Base-by-base conservation (phyloP, 1,140 invertebrate genomes). In the Dysdera silvatica region DNA sequence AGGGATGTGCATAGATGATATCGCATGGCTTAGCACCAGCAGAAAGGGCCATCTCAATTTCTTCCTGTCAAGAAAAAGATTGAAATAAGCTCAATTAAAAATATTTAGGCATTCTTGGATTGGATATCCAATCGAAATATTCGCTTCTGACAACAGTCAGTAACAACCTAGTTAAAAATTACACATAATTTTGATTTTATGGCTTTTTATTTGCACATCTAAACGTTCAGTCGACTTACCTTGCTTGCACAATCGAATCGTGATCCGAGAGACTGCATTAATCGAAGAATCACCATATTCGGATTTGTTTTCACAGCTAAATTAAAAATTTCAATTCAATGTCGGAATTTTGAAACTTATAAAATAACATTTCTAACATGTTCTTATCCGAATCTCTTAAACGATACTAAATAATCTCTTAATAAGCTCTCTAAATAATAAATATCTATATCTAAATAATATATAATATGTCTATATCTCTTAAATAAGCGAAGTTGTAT, bases 1-100 rank as follows among this genome's bases (percentile, higher is more conserved):
- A 93, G 1, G 96, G 95, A 81, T 99, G 98, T 32, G 95, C 96
- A 77, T 95, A 98, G 70, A 99, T 94, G 62, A 99, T 95, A 66
- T 87, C 84, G 4, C 83, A 82, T 0, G 91, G 81, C 29, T 81
- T 74, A 0, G 96, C 88, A 23, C 89, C 91, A 23, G 91, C 73
- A 12, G 82, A 82, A 26, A 95, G 75, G n/a, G 95, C 83, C 73
- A 89, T 87, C 67, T 87, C 84, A 59, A 98, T 93, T 76, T 98
- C 94, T 33, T 45, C 56, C 59, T 67, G 18, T 37, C 33, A 37
- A 37, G 33, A 8, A 37, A 7, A 37, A 8, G 16, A 37, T 8
- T 37, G 7, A 37, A 37, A 37, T 37, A 37, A 16, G 16, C 7
- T 37, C 33, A 8, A 37, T 8, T 16, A 16, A 8, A 7, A 37